Evolutionary conservation across 2,797 vertebrate genomes (phyloP), one percentile per base, ranked within the genome.

Genomic region (Philypnodon macrostomus): DNA sequence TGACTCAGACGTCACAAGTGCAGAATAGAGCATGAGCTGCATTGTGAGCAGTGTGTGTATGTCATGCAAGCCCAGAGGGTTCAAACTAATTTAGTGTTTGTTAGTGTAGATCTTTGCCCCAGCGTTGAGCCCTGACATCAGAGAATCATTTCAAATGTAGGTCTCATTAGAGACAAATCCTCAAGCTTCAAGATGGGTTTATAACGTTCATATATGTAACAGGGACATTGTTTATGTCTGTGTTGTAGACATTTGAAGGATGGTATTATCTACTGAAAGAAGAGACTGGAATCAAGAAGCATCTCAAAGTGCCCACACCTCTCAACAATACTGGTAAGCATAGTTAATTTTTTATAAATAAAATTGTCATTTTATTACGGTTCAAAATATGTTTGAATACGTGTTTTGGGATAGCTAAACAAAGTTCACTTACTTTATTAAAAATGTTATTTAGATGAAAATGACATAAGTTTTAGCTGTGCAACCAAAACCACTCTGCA

Each of bases 231-330:
- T 57, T 45, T 72, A 36, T 75, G 58, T 36, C 46, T 67, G 15
- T 53, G 47, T 14, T 42, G 5, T 67, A 96, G 93, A 91, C 92
- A 40, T 79, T 92, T 79, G 86, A 75, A 2, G 93, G 93, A 69
- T 97, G 95, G 94, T 97, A 92, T 73, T 94, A 93, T 58, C 87
- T 97, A 21, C 90, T 97, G 0, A 90, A 82, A 9, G 89, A 93
- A 77, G 88, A 92, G 41, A 78, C 92, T 62, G 95, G 95, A 53
- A 86, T 77, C 67, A 93, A 86, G 54, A 97, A 96, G 62, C 95
- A 96, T 77, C 82, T 97, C 63, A 93, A 91, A 85, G 92, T 93
- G 62, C 87, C 91, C 21, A 58, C 50, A 19, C 75, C 81, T 44
- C 71, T 73, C 41, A 77, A 81, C 38, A 52, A 8, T 26, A 29